These are phyloP conservation scores for Leptodactylus fuscus DNA, from an alignment of 2,113 vertebrate species.

Conservation along the genomic window DNA sequence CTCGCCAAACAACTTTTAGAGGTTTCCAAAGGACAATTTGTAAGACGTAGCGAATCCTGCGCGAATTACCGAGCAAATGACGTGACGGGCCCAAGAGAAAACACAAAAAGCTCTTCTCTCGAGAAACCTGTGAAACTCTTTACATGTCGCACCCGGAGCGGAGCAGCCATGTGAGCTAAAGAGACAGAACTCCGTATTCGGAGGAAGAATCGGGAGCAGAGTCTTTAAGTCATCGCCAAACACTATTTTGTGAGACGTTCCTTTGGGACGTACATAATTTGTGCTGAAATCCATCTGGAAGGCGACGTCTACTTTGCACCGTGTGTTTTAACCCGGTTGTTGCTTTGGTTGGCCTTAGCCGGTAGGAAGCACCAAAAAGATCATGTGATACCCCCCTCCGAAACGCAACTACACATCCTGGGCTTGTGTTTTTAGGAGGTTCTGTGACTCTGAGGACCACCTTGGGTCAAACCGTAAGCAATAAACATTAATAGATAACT, in stretches of 20 bases:
- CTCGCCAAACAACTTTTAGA: not conserved
- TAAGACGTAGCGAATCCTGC: not conserved
- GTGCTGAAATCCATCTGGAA: too few relatives aligned
- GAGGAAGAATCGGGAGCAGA: not conserved
- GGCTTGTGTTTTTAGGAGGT: too few relatives aligned
- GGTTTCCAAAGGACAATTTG: slow-evolving; percentile 36
- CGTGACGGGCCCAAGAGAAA: not conserved
- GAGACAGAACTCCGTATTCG: not conserved
- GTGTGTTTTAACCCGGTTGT: too few relatives aligned
- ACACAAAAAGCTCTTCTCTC: not conserved
- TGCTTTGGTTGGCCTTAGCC: too few relatives aligned
- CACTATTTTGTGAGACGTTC: not conserved
- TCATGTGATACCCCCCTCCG: too few relatives aligned
- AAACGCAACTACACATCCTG: too few relatives aligned
- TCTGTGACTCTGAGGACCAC: too few relatives aligned
- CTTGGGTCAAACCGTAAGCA: too few relatives aligned
- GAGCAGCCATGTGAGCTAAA: slow-evolving; percentile 5
- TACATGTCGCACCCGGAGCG: slow-evolving; percentile 2
- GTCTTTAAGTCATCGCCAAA: not conserved
- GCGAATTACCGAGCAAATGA: not conserved
- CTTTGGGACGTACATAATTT: not conserved
- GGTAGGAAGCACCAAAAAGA: too few relatives aligned
- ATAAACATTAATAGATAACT: too few relatives aligned
- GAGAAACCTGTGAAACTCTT: not conserved
- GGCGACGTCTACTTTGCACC: too few relatives aligned